Evolutionary conservation across 2,888 invertebrate genomes (phyloP).

Genomic region (Polydrusus tereticollis): DNA sequence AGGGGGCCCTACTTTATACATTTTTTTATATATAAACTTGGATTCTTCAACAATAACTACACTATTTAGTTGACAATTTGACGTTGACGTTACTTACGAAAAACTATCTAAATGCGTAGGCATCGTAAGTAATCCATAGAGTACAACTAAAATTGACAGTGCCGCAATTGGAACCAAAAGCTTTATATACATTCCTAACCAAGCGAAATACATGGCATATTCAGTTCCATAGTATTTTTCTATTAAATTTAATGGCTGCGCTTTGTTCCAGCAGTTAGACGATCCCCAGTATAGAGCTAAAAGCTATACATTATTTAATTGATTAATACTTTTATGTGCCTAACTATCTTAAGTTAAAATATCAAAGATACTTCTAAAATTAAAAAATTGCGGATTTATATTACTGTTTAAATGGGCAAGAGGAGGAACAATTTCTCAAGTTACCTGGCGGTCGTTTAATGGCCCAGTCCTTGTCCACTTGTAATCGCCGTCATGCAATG

Average conservation of each 20-base stretch:
- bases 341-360: not conserved
- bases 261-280: slow-evolving; percentile 70
- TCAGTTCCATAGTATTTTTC: slow-evolving; percentile 72
- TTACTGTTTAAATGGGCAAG: too few species aligned
- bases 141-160: slow-evolving; percentile 66
- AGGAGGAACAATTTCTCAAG: not conserved
- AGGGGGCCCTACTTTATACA: too few species aligned
- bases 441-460: slow-evolving; percentile 64
- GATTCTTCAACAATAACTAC: too few species aligned
- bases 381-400: too few species aligned
- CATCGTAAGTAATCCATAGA: slow-evolving; percentile 64
- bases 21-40: too few species aligned
- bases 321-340: not conserved
- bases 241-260: slow-evolving; percentile 73
- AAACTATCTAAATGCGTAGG: slow-evolving; percentile 26
- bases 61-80: too few species aligned
- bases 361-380: not conserved
- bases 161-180: slow-evolving; percentile 68
- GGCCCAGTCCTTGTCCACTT: slow-evolving; percentile 58
- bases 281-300: slow-evolving; percentile 73
- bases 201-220: slow-evolving; percentile 72
- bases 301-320: slow-evolving; percentile 63
- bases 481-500: slow-evolving; percentile 63
- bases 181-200: slow-evolving; percentile 70
- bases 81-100: slow-evolving; percentile 53